phyloP scores from a whole-genome alignment of 2,113 vertebrate species.

The Saguinus imperator region DNA sequence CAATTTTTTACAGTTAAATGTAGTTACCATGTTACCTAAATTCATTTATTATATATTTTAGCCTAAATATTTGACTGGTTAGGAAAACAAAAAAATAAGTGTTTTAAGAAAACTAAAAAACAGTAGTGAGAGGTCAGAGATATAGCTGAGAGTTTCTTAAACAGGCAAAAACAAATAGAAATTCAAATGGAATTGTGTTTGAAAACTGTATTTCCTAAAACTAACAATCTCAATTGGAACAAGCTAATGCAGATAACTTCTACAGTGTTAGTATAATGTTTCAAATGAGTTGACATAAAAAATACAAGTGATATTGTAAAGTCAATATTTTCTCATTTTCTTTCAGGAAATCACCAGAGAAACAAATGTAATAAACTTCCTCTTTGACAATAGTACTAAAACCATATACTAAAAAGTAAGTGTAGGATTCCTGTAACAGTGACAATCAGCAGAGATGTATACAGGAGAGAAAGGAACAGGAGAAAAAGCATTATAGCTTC shows the following conservation, averaged over 20 bases:
- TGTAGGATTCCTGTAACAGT: neutral
- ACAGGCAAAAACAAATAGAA: neutral
- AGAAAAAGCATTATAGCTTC: neutral
- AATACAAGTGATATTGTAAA: neutral
- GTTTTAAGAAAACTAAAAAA: slow-evolving; percentile 40
- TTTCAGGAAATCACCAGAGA: neutral
- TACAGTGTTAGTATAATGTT: neutral
- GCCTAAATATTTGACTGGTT: neutral
- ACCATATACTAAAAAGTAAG: neutral
- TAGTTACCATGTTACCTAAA: neutral
- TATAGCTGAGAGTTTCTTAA: neutral
- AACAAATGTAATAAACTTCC: neutral
- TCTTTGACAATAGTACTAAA: neutral
- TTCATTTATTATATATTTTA: slow-evolving; percentile 35
- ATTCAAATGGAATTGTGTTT: slow-evolving; percentile 7
- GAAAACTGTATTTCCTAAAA: neutral
- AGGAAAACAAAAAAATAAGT: slow-evolving; percentile 41
- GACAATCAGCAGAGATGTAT: neutral
- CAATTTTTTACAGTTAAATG: neutral
- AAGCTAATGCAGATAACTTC: neutral
- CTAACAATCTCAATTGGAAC: slow-evolving; percentile 21
- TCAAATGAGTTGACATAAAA: neutral
- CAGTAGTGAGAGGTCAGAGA: neutral
- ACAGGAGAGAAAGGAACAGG: neutral
- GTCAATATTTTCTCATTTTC: slow-evolving; percentile 15